Evolutionary conservation across 2,888 invertebrate species (phyloP), one percentile per base, ranked within the genome.

Genomic region (Germaria angustata): DNA sequence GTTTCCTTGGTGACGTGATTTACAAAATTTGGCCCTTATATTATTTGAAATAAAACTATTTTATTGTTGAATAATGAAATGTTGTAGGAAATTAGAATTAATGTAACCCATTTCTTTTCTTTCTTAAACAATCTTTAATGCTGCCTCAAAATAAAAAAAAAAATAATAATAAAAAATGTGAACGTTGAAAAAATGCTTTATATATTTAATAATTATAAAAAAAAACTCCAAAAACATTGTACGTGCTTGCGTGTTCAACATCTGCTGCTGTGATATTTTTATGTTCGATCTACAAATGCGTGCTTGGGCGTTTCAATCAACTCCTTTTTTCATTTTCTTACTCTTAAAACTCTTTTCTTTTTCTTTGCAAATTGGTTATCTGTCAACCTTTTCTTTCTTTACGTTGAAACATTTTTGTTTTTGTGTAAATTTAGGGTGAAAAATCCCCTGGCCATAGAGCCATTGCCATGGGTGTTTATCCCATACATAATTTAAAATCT

Each of bases 361-460:
- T 69, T 80, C 77, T 84, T 84, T 85, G 80, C 68, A 82, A 81
- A 85, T 82, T 76, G 46, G 69, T 53, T 65, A 53, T 73, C 22
- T 55, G 1, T 55, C 8, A 41, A 55, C n/a, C 15, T 55, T 75
- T 51, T 55, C 2, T 55, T 36, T 57, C 5, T 22, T 32, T 72
- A 8, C 28, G 17, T 61, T 46, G 20, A 55, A 55, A 77, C 2
- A 51, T 34, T 61, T 34, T 61, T 53, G n/a, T 11, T 61, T 53
- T 66, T 65, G 9, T 32, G n/a, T 80, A 41, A 49, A 82, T 80
- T 66, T 84, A 97, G 97, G 97, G 97, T 92, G 95, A 96, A 90
- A 96, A 96, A 92, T 97, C 97, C 92, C 97, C 97, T 92, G 96
- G 96, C 93, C 96, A 96, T 92, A 95, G 97, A 92, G 95, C 95